Conservation (phyloP, 2,888 invertebrate genomes). For the Drosophila putrida region DNA sequence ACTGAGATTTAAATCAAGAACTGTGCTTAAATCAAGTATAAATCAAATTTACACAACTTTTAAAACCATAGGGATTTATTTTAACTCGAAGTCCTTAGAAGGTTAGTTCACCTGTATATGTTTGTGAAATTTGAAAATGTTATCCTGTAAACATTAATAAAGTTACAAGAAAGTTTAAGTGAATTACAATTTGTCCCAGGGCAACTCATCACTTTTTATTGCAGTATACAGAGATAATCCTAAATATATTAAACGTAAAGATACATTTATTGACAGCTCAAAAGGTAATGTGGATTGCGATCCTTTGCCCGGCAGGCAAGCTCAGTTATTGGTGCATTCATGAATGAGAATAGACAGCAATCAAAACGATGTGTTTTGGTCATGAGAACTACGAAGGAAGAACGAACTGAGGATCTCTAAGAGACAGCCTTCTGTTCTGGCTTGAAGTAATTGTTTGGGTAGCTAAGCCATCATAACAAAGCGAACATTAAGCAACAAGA, state of each 20-base stretch:
- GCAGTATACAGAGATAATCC: not conserved
- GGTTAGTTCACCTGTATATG: too few species aligned
- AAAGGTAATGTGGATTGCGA: constrained; percentile 19
- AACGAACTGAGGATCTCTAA: not conserved
- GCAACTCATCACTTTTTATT: not conserved
- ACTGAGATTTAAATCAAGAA: too few species aligned
- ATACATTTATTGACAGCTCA: constrained; percentile 45
- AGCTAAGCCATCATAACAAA: constrained; percentile 72
- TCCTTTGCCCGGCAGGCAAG: constrained; percentile 46
- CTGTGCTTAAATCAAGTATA: too few species aligned
- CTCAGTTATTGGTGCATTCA: constrained; percentile 44
- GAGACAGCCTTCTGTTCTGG: not conserved
- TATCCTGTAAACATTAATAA: too few species aligned
- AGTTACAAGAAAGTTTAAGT: not conserved
- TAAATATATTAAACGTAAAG: constrained; percentile 13
- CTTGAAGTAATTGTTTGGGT: constrained; percentile 59
- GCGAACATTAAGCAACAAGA: constrained; percentile 61
- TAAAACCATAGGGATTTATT: too few species aligned
- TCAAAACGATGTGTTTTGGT: constrained; percentile 21
- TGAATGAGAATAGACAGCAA: constrained; percentile 47
- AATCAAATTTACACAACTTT: too few species aligned
- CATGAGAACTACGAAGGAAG: constrained; percentile 27
- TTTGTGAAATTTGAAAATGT: too few species aligned
- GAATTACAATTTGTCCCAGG: not conserved
- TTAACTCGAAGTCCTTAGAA: too few species aligned